Base-by-base conservation (phyloP, 1,140 invertebrate genomes). In the Lasioglossum albipes region DNA sequence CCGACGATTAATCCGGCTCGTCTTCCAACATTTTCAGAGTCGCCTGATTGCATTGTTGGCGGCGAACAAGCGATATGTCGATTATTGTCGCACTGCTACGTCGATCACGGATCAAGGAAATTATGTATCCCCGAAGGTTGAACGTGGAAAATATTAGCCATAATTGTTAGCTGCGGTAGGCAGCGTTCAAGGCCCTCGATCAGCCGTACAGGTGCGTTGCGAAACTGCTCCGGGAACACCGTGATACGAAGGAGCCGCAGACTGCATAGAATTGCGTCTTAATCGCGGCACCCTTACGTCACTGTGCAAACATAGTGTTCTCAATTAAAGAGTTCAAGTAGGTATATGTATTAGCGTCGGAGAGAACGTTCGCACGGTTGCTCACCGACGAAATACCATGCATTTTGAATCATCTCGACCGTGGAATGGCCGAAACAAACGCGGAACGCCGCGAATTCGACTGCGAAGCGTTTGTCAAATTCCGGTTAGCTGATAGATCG, bases 381-480 rank as follows among this genome's bases (percentile, higher is more conserved):
- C 27, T 27, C 27, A 27, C 27, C 27, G 27, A 54, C 52, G 52
- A 54, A 18, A 45, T 45, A 49, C 12, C 45, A 49, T 49, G 45
- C 2, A 49, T 49, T 49, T 49, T 49, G 10, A 49, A 49, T 12
- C 45, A 12, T 12, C 10, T 49, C 36, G 36, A 36, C 36, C 36
- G 36, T 36, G 5, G 36, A 36, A 36, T 5, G 5, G 36, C 36
- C 36, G 36, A 41, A 22, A 80, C 66, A 84, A 84, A 66, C 62
- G 79, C 82, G 45, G n/a, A 41, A n/a, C 22, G 52, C 36, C 16
- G 27, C 3, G 27, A n/a, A 7, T 54, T 7, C 2, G 7, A 57
- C 41, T 54, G 64, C 49, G 64, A 49, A 54, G 71, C 42, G 57
- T 82, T 75, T 79, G 65, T 78, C 75, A 82, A 45, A 75, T 78